phyloP scores from a whole-genome alignment of 2,113 vertebrate species.

The Hemichromis elongatus region DNA sequence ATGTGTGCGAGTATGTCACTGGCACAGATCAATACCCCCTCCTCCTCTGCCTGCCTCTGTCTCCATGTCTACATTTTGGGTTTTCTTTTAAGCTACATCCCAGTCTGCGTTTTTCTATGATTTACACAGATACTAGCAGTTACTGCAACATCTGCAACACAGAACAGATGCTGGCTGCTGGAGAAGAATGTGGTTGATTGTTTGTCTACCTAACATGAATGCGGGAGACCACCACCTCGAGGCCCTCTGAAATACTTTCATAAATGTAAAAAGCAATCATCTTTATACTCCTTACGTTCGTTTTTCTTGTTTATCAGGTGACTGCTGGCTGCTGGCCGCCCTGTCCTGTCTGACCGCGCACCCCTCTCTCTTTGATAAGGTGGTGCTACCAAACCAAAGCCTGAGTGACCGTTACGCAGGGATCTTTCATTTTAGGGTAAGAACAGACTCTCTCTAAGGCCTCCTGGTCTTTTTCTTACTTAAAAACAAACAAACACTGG shows the following conservation, averaged over 20 bases:
- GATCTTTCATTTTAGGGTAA: slow-evolving; percentile 76
- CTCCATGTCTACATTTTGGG: neutral
- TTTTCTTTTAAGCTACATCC: neutral
- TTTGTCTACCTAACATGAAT: neutral
- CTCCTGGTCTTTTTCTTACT: neutral
- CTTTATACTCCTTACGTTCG: neutral
- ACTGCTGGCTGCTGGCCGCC: slow-evolving; percentile 79
- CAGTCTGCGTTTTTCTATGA: neutral
- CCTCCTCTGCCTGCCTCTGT: neutral
- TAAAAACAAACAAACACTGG: neutral
- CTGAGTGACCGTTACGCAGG: slow-evolving; percentile 68
- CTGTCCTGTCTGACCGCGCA: slow-evolving; percentile 77
- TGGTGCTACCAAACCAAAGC: slow-evolving; percentile 72
- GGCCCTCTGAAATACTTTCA: neutral
- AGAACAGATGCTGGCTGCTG: slow-evolving; percentile 55
- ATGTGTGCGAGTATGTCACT: neutral
- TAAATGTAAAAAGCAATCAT: neutral
- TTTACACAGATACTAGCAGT: neutral
- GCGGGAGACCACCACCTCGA: neutral
- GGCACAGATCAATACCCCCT: neutral
- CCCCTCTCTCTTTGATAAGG: slow-evolving; percentile 69
- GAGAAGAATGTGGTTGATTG: slow-evolving; percentile 29
- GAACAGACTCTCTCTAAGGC: neutral
- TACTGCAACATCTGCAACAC: neutral
- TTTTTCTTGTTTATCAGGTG: slow-evolving; percentile 46